Conservation (phyloP, 2,888 invertebrate species). For the Phania funesta region DNA sequence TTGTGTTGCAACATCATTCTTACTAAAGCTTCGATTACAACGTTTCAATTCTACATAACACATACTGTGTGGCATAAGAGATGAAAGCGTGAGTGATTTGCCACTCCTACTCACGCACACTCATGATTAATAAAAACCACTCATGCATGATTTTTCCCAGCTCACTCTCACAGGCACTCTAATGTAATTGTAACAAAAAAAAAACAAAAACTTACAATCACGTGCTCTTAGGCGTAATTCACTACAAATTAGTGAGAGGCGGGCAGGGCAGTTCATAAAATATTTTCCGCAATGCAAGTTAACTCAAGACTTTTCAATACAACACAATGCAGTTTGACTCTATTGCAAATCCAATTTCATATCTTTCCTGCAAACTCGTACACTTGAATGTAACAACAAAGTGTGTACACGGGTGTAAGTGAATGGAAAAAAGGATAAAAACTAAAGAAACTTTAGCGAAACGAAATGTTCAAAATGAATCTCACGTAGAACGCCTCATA, state of each 20-base stretch:
- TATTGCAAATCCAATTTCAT: conserved; percentile 50
- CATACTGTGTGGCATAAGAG: neutral
- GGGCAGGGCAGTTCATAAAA: neutral
- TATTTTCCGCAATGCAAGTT: neutral
- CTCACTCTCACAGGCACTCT: too few species aligned
- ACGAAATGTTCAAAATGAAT: conserved; percentile 71
- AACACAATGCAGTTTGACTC: conserved; percentile 23
- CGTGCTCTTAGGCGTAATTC: too few species aligned
- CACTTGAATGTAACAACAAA: neutral
- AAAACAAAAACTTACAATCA: too few species aligned
- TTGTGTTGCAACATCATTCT: neutral
- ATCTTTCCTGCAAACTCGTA: conserved; percentile 23
- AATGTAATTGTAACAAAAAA: too few species aligned
- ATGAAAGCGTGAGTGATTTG: neutral
- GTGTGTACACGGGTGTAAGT: neutral
- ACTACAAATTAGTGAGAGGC: too few species aligned
- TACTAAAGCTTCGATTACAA: conserved; percentile 13
- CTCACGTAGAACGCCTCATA: conserved; percentile 77
- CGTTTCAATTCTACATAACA: conserved; percentile 22
- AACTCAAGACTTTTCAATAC: neutral
- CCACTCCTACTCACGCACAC: too few species aligned
- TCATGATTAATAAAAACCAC: too few species aligned
- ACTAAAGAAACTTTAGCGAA: conserved; percentile 29
- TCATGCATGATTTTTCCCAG: too few species aligned
- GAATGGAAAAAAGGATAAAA: conserved; percentile 8